These are phyloP conservation scores for Thomomys bottae DNA, from an alignment of 2,113 vertebrate genomes.

Conservation along the genomic window DNA sequence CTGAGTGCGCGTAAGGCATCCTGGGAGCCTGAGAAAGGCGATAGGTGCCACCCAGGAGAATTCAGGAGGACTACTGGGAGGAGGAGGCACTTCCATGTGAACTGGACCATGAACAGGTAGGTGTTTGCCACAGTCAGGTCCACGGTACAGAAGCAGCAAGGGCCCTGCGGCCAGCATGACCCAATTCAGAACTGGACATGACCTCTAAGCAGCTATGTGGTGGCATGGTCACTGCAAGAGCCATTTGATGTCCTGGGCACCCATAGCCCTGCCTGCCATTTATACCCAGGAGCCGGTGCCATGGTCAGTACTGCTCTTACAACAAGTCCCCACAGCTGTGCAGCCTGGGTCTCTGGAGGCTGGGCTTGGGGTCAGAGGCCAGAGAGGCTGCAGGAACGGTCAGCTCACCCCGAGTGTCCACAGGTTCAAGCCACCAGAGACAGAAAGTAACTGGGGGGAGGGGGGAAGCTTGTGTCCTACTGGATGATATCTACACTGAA, in stretches of 20 bases:
- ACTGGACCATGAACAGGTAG: neutral
- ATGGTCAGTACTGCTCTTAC: fast-evolving
- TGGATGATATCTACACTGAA: no score
- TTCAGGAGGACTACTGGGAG: neutral
- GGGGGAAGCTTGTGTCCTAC: neutral
- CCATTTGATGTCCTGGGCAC: neutral
- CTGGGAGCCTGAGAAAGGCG: neutral
- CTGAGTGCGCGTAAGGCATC: neutral
- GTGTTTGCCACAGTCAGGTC: neutral
- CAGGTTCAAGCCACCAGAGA: neutral
- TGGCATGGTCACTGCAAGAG: fast-evolving
- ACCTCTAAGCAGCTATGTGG: no score
- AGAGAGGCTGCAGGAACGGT: neutral
- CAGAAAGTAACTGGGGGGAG: neutral
- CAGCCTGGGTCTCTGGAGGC: fast-evolving
- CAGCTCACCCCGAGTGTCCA: fast-evolving
- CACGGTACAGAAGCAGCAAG: fast-evolving
- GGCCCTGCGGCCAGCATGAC: neutral
- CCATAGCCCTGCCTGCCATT: fast-evolving
- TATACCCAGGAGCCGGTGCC: fast-evolving
- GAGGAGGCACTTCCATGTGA: neutral
- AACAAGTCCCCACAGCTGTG: neutral
- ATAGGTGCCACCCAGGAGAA: neutral
- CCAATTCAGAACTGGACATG: neutral
- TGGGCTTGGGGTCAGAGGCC: fast-evolving